phyloP scores from a whole-genome alignment of 2,113 vertebrate species.

The Machaerirhynchus nigripectus region DNA sequence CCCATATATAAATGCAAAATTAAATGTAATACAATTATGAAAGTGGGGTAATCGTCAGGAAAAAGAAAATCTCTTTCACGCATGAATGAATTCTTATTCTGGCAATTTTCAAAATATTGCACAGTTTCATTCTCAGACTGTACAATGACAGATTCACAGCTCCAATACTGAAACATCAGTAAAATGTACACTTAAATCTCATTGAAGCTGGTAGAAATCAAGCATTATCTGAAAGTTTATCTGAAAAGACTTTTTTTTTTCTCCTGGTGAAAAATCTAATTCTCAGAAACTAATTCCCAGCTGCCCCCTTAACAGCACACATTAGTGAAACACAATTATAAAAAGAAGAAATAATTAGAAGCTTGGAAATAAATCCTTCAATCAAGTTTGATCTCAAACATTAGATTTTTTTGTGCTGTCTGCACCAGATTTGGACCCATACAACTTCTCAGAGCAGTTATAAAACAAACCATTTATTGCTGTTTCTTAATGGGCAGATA shows the following conservation, averaged over 20 bases:
- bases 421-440: not conserved
- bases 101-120: not conserved
- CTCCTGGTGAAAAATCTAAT: not conserved
- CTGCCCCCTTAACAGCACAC: not conserved
- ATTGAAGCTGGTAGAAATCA: not conserved
- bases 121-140: not conserved
- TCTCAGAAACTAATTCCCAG: not conserved
- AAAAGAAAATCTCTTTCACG: not conserved
- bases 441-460: not conserved
- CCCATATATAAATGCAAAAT: not conserved
- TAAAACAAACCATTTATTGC: not conserved
- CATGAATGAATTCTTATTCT: not conserved
- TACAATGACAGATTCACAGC: not conserved
- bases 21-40: not conserved
- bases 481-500: not conserved
- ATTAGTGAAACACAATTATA: not conserved
- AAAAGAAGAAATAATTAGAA: not conserved
- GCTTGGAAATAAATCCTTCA: not conserved
- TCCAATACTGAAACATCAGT: not conserved
- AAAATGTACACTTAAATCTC: not conserved
- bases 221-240: not conserved
- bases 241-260: not conserved
- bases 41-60: not conserved
- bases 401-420: not conserved
- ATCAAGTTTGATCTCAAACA: not conserved